phyloP scores from a whole-genome alignment of 2,113 vertebrate species.

The Rostratula benghalensis region DNA sequence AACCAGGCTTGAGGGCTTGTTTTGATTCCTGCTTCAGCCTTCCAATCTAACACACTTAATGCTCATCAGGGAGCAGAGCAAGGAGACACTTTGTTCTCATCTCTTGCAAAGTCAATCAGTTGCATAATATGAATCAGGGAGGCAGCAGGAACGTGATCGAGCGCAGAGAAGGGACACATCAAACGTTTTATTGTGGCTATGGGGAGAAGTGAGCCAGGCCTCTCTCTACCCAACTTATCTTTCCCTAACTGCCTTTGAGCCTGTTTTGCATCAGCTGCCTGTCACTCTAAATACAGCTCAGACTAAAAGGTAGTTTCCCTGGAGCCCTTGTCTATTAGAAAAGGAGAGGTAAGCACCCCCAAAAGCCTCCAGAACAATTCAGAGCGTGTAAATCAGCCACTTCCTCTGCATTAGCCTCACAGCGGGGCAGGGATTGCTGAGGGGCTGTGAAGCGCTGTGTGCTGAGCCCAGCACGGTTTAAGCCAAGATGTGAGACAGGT shows the following conservation, averaged over 20 bases:
- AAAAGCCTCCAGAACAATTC: neutral
- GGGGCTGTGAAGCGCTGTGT: neutral
- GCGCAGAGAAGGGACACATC: slow-evolving; percentile 5
- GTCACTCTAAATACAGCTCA: neutral
- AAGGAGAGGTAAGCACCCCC: neutral
- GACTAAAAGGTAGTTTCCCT: neutral
- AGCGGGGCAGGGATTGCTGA: neutral
- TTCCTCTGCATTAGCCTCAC: neutral
- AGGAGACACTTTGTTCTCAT: slow-evolving; percentile 53
- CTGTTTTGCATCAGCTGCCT: slow-evolving; percentile 39
- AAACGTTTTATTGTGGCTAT: neutral
- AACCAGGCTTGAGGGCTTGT: neutral
- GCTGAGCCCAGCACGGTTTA: neutral
- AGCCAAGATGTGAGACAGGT: neutral
- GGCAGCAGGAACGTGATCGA: slow-evolving; percentile 28
- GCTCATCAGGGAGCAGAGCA: slow-evolving; percentile 16
- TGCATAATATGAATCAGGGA: slow-evolving; percentile 46
- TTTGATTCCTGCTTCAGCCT: slow-evolving; percentile 30
- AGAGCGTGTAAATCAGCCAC: neutral
- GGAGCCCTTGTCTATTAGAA: neutral
- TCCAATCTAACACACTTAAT: neutral
- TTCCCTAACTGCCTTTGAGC: neutral
- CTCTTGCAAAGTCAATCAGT: slow-evolving; percentile 50
- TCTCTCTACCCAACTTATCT: neutral
- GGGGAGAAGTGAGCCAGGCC: neutral